phyloP scores from a whole-genome alignment of 2,797 vertebrate species.

The Hippopotamyrus pictus region DNA sequence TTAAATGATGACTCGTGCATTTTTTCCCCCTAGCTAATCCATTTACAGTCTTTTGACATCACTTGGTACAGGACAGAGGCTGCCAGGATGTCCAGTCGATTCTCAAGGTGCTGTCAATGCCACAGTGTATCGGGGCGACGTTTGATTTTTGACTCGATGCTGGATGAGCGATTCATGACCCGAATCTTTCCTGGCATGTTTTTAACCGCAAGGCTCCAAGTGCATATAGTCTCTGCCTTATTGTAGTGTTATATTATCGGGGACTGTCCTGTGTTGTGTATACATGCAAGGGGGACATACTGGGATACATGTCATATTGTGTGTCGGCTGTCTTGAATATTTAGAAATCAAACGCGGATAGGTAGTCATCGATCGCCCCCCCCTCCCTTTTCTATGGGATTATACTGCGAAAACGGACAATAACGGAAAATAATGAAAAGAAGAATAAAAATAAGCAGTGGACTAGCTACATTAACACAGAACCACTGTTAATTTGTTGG shows the following conservation, averaged over 20 bases:
- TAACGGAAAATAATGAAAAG: background rate
- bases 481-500: background rate
- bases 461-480: background rate
- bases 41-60: background rate
- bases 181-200: background rate
- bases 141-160: background rate
- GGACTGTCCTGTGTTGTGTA: background rate
- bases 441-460: background rate
- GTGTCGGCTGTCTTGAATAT: background rate
- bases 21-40: background rate
- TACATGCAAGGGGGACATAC: background rate
- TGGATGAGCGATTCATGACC: constrained; percentile 1
- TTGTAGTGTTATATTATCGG: background rate
- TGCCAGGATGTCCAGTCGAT: background rate
- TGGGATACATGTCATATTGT: background rate
- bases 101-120: background rate
- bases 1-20: background rate
- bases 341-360: background rate
- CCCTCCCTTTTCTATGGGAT: background rate
- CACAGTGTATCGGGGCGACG: background rate
- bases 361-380: background rate
- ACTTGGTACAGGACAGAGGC: background rate
- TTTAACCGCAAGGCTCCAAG: background rate
- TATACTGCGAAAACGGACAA: background rate
- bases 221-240: background rate